Conservation (phyloP, 2,113 vertebrate species). For the Brachirus orientalis region DNA sequence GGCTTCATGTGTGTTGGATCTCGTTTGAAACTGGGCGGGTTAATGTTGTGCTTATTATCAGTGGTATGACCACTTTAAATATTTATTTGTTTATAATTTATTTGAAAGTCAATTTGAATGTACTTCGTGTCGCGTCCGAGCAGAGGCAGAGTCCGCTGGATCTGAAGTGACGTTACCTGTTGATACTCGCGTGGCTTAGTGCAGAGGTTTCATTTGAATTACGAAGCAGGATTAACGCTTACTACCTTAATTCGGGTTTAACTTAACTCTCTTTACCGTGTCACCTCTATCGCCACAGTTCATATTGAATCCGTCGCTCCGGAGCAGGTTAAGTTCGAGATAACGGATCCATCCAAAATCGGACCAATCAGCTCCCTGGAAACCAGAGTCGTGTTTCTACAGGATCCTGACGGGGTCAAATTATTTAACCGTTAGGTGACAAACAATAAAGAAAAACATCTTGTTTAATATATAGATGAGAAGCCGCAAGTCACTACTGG, state of each 20-base stretch:
- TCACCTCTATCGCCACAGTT: background rate
- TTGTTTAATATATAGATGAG: no score
- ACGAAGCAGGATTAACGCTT: background rate
- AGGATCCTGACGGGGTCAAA: background rate
- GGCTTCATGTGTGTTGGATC: constrained; percentile 3
- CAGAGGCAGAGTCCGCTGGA: background rate
- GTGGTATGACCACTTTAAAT: no score
- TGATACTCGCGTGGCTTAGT: constrained; percentile 35
- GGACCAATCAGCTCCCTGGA: background rate
- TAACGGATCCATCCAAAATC: background rate
- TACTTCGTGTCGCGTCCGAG: background rate
- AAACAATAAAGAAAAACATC: background rate
- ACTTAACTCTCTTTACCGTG: background rate
- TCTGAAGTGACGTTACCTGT: constrained; percentile 56
- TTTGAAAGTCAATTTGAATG: background rate
- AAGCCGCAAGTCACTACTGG: no score
- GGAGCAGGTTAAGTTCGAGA: no score
- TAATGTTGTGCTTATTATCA: background rate
- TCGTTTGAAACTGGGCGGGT: background rate
- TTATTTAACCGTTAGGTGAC: background rate
- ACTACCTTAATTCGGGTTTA: background rate
- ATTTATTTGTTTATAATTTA: no score
- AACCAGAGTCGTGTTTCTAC: no score
- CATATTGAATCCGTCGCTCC: no score
- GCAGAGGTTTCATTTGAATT: background rate